Conservation (phyloP, 2,797 vertebrate species). For the Dipus sagitta region DNA sequence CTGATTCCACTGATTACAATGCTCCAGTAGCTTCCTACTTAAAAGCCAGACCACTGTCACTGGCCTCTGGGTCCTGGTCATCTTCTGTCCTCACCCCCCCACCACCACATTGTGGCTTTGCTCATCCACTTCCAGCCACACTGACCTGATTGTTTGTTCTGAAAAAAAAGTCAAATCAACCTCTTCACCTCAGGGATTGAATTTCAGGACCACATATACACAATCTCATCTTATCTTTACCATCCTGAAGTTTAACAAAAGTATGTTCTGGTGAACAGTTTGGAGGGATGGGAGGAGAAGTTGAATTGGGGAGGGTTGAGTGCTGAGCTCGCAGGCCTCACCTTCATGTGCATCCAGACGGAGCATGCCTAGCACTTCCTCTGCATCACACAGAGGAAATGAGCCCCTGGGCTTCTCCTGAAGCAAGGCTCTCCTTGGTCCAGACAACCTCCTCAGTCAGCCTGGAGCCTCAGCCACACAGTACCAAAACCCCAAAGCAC, state of each 20-base stretch:
- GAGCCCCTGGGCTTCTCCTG: not conserved
- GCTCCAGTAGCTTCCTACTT: not conserved
- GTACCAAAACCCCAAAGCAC: not conserved
- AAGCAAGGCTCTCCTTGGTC: not conserved
- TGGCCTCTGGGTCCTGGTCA: not conserved
- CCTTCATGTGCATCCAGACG: not conserved
- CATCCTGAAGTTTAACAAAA: conserved; percentile 7
- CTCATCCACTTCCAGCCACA: not conserved
- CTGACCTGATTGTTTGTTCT: not conserved
- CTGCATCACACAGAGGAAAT: not conserved
- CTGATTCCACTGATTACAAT: not conserved
- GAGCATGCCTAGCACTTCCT: not conserved
- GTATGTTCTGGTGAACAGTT: not conserved
- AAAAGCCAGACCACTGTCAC: not conserved
- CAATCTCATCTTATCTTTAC: not conserved
- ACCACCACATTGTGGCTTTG: too few relatives aligned
- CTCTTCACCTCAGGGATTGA: not conserved
- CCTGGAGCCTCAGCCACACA: not conserved
- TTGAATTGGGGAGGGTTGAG: not conserved
- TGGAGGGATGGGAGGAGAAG: not conserved
- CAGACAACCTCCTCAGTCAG: not conserved
- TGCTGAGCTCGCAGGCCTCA: not conserved
- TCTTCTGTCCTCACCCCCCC: not conserved
- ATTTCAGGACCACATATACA: not conserved
- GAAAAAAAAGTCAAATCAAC: not conserved